phyloP scores from a whole-genome alignment of 2,888 invertebrate species.

The Philopedon plagiatum region DNA sequence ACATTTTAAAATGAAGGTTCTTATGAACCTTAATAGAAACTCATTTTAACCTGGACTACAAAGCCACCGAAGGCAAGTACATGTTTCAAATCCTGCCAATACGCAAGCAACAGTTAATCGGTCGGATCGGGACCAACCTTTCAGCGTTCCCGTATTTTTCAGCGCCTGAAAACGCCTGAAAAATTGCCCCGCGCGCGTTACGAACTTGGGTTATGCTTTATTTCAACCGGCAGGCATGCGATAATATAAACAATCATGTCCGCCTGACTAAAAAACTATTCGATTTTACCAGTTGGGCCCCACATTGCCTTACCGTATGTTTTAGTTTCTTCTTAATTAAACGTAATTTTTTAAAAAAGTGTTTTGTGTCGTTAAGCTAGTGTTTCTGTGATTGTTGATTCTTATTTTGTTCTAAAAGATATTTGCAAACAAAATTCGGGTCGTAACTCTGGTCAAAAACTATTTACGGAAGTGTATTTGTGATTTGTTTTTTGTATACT shows the following conservation, averaged over 20 bases:
- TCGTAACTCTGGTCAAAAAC: background rate
- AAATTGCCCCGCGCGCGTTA: slow-evolving; percentile 41
- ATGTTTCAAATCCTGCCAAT: slow-evolving; percentile 53
- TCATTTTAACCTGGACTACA: slow-evolving; percentile 14
- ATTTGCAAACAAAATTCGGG: background rate
- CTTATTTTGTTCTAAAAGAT: background rate
- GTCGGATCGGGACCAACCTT: slow-evolving; percentile 50
- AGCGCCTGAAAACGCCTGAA: slow-evolving; percentile 41
- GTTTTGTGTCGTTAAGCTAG: slow-evolving; percentile 3
- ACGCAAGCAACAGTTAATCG: slow-evolving; percentile 52
- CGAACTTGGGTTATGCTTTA: slow-evolving; percentile 62
- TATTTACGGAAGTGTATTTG: background rate
- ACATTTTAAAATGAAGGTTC: background rate
- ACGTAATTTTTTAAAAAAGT: slow-evolving; percentile 15
- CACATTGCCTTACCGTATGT: slow-evolving; percentile 56
- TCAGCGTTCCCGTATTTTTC: slow-evolving; percentile 54
- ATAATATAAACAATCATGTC: slow-evolving; percentile 68
- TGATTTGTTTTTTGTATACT: background rate
- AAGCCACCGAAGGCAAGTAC: slow-evolving; percentile 26
- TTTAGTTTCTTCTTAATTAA: slow-evolving; percentile 45
- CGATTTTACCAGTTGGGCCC: slow-evolving; percentile 60
- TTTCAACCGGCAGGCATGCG: slow-evolving; percentile 61
- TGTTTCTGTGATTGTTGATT: background rate
- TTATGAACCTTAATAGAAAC: background rate
- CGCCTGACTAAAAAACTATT: slow-evolving; percentile 61